A percentile compares a stretch with the other conserved stretches of the same genome.
phyloP scores from a whole-genome alignment of 2,888 invertebrate species.

The Tachina fera region DNA sequence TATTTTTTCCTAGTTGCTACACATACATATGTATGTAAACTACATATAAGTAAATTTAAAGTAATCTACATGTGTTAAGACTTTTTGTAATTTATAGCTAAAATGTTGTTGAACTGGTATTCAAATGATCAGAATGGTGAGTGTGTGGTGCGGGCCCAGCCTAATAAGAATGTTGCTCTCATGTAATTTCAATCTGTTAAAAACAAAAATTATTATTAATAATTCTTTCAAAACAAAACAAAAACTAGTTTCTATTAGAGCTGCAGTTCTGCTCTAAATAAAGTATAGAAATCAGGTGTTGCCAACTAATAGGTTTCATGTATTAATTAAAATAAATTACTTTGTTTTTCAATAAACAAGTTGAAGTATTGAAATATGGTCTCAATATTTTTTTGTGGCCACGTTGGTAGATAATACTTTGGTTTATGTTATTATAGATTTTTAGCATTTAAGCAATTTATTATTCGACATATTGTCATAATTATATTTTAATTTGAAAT shows the following conservation, averaged over 20 bases:
- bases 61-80: constrained; percentile 5
- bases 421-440: no score
- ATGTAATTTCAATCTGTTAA: constrained; percentile 28
- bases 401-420: no score
- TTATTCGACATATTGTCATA: no score
- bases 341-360: constrained; percentile 9
- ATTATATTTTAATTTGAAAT: no score
- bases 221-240: constrained; percentile 14
- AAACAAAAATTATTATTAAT: constrained; percentile 32
- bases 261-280: constrained; percentile 40
- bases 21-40: no score
- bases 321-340: not conserved
- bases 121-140: constrained; percentile 44
- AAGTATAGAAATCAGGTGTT: constrained; percentile 51
- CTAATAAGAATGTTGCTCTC: constrained; percentile 30
- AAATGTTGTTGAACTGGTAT: constrained; percentile 61
- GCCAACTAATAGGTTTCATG: constrained; percentile 22
- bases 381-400: no score
- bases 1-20: not conserved
- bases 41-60: not conserved
- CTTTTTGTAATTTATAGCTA: not conserved
- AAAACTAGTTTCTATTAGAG: constrained; percentile 9
- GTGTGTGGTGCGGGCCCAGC: constrained; percentile 17
- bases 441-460: no score
- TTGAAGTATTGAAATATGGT: constrained; percentile 20